These are phyloP conservation scores for Nyctalus aviator DNA, from an alignment of 2,797 vertebrate species.

Conservation along the genomic window DNA sequence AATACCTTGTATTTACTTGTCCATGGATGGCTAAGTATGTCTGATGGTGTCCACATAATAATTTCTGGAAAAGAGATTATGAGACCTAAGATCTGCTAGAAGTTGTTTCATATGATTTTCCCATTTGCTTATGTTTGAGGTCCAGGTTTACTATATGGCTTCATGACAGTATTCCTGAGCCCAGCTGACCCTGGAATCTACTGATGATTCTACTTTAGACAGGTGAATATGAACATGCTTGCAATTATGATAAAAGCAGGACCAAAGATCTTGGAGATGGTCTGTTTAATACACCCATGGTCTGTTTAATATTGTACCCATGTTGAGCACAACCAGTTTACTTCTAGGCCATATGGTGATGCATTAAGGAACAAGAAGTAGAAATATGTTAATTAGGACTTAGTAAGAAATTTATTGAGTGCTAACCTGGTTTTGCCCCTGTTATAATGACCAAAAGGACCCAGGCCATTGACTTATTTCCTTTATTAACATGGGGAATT, in stretches of 20 bases:
- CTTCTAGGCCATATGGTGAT: not conserved
- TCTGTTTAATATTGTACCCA: not conserved
- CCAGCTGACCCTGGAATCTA: not conserved
- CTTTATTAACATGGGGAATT: not conserved
- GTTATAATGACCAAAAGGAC: not conserved
- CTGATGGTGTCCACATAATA: not conserved
- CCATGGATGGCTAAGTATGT: not conserved
- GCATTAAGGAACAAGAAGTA: not conserved
- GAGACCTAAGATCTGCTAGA: not conserved
- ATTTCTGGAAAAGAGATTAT: not conserved
- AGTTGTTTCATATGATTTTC: slow-evolving; percentile 1
- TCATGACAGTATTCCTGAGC: not conserved
- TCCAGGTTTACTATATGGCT: not conserved
- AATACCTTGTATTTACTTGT: not conserved
- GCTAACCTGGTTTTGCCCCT: not conserved
- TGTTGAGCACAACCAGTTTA: not conserved
- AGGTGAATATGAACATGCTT: not conserved
- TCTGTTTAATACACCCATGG: not conserved
- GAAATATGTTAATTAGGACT: not conserved
- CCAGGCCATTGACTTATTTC: not conserved
- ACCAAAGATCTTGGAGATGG: not conserved
- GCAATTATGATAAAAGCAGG: not conserved
- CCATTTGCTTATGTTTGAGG: not conserved
- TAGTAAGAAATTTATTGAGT: slow-evolving; percentile 9
- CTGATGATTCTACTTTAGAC: not conserved